Evolutionary conservation across 2,888 invertebrate genomes (phyloP), one percentile per base, ranked within the genome.

Genomic region (Callyntrura guangdongensis): DNA sequence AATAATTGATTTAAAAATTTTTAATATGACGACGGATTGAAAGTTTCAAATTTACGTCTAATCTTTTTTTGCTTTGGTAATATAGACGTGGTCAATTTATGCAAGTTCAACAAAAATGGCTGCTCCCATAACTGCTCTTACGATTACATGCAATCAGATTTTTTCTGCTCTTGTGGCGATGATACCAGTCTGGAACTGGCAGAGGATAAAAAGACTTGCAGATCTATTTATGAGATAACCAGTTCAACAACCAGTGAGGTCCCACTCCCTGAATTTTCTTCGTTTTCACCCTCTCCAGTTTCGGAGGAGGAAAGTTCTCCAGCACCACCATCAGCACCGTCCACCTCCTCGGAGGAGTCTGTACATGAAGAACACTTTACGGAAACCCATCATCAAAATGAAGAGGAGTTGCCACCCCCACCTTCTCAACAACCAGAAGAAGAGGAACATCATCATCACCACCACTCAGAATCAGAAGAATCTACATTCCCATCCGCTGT

Each of bases 111-210:
- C 86, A 96, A 92, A 91, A 96, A 96, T 89, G 95, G 96, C 77
- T 98, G 97, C 94, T 96, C 97, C 92, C 95, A 97, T 93, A 95
- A 95, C 12, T 98, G 97, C 94, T 95, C 95, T 84, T 97, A 97
- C 94, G 96, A 97, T 94, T 96, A 96, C 94, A 95, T 95, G 27
- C 93, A 91, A 49, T 95, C 97, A 87, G 96, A 96, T 79, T 97
- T 97, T 94, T 95, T 95, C 47, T 98, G 97, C 94, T 95, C 95
- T 2, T 97, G 97, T 96, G 11, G 94, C 95, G 59, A 96, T 96
- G 47, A 94, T 96, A 95, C 94, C 95, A 82, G 94, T 97, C 59
- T 56, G 22, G 53, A 45, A n/a, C 25, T 90, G 94, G 95, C 95
- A 94, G 93, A 92, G 14, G 95, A 95, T 93, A 95, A 94, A 17